A percentile compares a stretch with the other conserved stretches of the same genome.
Evolutionary conservation across 1,140 invertebrate genomes (phyloP).

Genomic region (Hyles vespertilio): DNA sequence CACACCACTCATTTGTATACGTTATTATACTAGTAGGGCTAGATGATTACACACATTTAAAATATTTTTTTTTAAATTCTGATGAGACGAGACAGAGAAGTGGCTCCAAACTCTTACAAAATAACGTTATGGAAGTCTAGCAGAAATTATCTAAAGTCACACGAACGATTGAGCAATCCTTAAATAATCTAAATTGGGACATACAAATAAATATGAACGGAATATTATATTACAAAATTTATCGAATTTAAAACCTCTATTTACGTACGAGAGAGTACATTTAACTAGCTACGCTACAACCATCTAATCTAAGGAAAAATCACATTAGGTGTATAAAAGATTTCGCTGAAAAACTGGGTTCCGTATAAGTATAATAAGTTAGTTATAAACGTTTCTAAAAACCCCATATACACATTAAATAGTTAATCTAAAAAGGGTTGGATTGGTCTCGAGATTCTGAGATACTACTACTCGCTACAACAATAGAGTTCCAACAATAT

Average conservation of each 20-base stretch:
- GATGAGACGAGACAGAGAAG: too few relatives aligned
- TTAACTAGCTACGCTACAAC: conserved; percentile 48
- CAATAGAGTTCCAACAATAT: conserved; percentile 64
- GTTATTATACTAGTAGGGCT: too few relatives aligned
- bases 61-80: too few relatives aligned
- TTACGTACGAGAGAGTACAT: conserved; percentile 26
- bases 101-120: too few relatives aligned
- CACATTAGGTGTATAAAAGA: conserved; percentile 67
- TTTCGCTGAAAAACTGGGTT: conserved; percentile 58
- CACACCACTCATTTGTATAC: too few relatives aligned
- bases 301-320: conserved; percentile 61
- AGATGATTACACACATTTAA: too few relatives aligned
- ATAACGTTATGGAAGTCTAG: conserved; percentile 27
- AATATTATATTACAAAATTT: conserved; percentile 15
- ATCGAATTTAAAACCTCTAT: conserved; percentile 21
- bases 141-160: conserved; percentile 28
- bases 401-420: conserved; percentile 59
- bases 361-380: conserved; percentile 58
- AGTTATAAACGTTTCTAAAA: conserved; percentile 67
- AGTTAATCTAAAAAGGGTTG: conserved; percentile 61
- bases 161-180: conserved; percentile 44
- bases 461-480: conserved; percentile 56
- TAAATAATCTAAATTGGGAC: conserved; percentile 33
- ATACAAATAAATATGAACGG: conserved; percentile 36
- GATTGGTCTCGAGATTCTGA: conserved; percentile 70